These are phyloP conservation scores for Xenotilapia flavipinnis DNA, from an alignment of 2,113 vertebrate genomes.

Conservation along the genomic window DNA sequence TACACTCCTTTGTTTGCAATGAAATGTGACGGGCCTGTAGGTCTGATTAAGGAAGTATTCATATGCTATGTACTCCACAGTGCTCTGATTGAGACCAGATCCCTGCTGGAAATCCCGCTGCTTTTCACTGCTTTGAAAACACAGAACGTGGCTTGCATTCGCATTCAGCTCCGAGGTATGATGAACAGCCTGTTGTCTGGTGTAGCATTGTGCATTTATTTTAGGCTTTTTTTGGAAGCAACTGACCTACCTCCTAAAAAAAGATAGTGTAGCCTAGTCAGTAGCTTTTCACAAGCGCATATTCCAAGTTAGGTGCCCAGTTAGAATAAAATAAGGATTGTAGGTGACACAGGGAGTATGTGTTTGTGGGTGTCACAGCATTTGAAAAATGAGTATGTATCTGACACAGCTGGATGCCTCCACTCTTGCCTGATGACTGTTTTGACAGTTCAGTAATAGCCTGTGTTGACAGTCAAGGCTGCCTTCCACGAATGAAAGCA, in stretches of 20 bases:
- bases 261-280: not conserved
- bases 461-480: conserved; percentile 43
- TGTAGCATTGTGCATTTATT: conserved; percentile 24
- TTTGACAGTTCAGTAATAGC: conserved; percentile 66
- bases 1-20: not conserved
- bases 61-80: not conserved
- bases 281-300: not conserved
- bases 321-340: conserved; percentile 45
- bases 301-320: conserved; percentile 23
- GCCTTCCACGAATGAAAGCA: conserved; percentile 17
- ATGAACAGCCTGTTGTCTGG: conserved; percentile 39
- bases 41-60: conserved; percentile 15
- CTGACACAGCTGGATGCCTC: conserved; percentile 53
- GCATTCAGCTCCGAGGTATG: not conserved
- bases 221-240: conserved; percentile 23
- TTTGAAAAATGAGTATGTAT: conserved; percentile 32
- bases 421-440: conserved; percentile 48
- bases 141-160: not conserved
- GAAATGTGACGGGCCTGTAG: not conserved
- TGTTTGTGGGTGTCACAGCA: conserved; percentile 5
- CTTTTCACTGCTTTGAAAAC: conserved; percentile 12
- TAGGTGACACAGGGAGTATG: conserved; percentile 6
- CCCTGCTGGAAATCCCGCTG: not conserved
- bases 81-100: not conserved
- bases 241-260: not conserved